Base-by-base conservation (phyloP, 2,888 invertebrate species). In the Parnassius orleans region DNA sequence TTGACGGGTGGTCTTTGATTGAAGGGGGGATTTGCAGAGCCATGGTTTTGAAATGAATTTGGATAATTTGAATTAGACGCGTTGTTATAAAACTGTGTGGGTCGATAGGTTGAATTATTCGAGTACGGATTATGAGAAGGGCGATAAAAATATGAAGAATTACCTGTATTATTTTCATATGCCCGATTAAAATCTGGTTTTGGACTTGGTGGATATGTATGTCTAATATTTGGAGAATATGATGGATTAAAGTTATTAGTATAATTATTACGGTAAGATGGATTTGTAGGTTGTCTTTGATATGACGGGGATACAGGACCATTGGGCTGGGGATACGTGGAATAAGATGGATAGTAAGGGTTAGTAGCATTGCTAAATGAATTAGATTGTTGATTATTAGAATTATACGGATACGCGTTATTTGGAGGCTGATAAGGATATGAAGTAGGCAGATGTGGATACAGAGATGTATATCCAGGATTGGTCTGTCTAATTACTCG, bases 371-470 rank as follows among this genome's bases (percentile, higher is more conserved):
- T 33, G 9, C 9, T n/a, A 11, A 41, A 52, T 19, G n/a, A 14
- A 44, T 56, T 53, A 52, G 3, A 42, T 10, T 41, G 47, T 43
- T 47, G 43, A n/a, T 10, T 52, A 19, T 43, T 15, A 48, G 11
- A 9, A 47, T 19, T 53, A 11, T 47, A 51, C 3, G 44, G 47
- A 47, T 57, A 43, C 10, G 61, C 41, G 56, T 58, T 56, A 63
- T 63, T 57, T n/a, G 42, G 43, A 46, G 54, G 53, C 10, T 14
- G 50, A 41, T 24, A 24, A 10, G 58, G 53, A 43, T 63, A 50
- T 50, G 48, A n/a, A 15, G 77, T 72, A 2, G 79, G 75, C 51
- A 78, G 57, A 48, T 74, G 69, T 12, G 81, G 80, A 66, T 83
- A 80, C n/a, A 78, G 48, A 2, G 68, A 62, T 15, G 72, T 59